Evolutionary conservation across 2,113 vertebrate species (phyloP), one percentile per base, ranked within the genome.

Genomic region (Microcebus jonahi): DNA sequence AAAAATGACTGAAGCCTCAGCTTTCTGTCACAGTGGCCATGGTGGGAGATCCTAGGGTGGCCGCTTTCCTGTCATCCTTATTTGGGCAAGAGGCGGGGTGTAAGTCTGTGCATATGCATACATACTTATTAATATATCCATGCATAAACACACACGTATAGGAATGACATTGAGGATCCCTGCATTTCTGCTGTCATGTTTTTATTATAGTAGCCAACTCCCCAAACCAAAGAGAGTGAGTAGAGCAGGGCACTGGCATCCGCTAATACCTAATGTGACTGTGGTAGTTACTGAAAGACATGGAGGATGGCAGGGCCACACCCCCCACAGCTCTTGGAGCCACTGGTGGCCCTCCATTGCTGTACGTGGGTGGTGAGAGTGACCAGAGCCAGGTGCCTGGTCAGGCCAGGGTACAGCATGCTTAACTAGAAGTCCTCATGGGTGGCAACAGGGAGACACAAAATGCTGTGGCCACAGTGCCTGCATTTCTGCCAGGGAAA

Each of bases 221-320:
- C 57, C 17, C 36, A 79, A 75, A n/a, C 15, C 13, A 2, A 59
- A 10, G 21, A 42, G 0, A 71, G 0, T 15, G 17, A 4, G 9
- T 12, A 2, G 12, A 31, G 29, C 1, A 6, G 2, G 29, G 12
- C 5, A 5, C 21, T 1, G 55, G 59, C 14, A 45, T 5, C 9
- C 13, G 17, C 45, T 20, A 15, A 36, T 23, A 31, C 9, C 13
- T 17, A 55, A 17, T 25, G 17, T 0, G 12, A 53, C 48, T 14
- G 3, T 12, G 27, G 3, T 31, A 42, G 34, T 34, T 45, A 36
- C 29, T 29, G 29, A 27, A 20, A 55, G 42, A 36, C 0, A 2
- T 2, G 4, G 13, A 80, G 34, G 27, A 71, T 5, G 65, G 65
- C n/a, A n/a, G n/a, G n/a, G n/a, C n/a, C n/a, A n/a, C n/a, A n/a